These are phyloP conservation scores for Amphiduros pacificus DNA, from an alignment of 2,888 invertebrate genomes.

Conservation along the genomic window DNA sequence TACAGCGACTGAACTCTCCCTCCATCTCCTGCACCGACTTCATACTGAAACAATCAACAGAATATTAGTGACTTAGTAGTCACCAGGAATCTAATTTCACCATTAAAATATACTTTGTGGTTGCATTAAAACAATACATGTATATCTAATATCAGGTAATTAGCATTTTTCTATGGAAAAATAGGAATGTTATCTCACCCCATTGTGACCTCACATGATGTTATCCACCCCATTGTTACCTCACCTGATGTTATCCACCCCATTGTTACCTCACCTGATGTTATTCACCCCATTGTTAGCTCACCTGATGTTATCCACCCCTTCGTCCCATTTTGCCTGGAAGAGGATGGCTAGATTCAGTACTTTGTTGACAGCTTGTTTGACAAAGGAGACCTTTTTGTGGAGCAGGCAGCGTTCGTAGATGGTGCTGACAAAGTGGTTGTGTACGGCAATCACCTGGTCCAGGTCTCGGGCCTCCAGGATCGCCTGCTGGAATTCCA, in stretches of 20 bases:
- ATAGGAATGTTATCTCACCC: neutral
- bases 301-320: constrained; percentile 20
- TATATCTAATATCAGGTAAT: no score
- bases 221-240: neutral
- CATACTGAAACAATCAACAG: constrained; percentile 9
- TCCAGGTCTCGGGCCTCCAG: constrained; percentile 46
- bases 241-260: constrained; percentile 2
- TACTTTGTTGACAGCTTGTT: constrained; percentile 49
- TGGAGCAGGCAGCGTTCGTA: constrained; percentile 55
- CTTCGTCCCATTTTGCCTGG: constrained; percentile 47
- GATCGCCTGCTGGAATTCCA: constrained; percentile 51
- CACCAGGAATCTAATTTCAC: no score
- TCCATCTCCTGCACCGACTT: constrained; percentile 45
- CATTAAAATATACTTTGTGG: no score
- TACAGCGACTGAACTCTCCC: constrained; percentile 48
- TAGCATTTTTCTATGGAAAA: no score
- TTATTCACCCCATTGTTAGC: neutral
- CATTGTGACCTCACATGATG: neutral
- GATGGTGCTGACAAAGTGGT: constrained; percentile 43
- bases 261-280: neutral
- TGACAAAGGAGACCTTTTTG: constrained; percentile 42
- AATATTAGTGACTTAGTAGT: no score
- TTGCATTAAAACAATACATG: no score
- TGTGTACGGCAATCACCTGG: constrained; percentile 47
- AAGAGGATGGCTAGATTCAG: constrained; percentile 48